These are phyloP conservation scores for Tolypeutes matacus DNA, from an alignment of 2,797 vertebrate species.

Conservation along the genomic window DNA sequence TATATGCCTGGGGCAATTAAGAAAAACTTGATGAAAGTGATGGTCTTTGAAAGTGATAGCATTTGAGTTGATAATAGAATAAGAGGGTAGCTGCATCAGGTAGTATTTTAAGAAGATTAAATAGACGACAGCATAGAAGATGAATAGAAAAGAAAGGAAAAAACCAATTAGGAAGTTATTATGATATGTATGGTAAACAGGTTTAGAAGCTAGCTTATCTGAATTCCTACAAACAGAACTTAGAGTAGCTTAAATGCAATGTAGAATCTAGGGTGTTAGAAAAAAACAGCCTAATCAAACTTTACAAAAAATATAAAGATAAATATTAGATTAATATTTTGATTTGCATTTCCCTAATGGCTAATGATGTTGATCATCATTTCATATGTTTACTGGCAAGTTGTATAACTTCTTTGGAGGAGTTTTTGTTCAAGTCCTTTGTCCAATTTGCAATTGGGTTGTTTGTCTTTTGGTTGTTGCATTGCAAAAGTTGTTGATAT, in stretches of 20 bases:
- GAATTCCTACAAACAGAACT: background rate
- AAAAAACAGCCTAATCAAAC: background rate
- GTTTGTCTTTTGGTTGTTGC: too few species aligned
- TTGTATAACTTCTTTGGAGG: too few species aligned
- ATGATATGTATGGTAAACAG: background rate
- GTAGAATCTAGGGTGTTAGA: background rate
- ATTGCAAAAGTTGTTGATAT: too few species aligned
- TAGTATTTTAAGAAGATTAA: background rate
- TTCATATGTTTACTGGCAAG: too few species aligned
- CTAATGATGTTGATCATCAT: too few species aligned
- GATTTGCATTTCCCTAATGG: background rate
- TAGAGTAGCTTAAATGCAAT: background rate
- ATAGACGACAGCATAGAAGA: background rate
- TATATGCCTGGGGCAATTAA: background rate
- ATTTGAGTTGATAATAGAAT: slow-evolving; percentile 26
- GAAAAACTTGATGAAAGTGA: background rate
- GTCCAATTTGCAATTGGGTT: too few species aligned
- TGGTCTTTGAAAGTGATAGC: background rate
- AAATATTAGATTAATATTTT: background rate
- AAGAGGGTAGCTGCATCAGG: background rate
- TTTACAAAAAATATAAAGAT: background rate
- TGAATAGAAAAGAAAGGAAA: background rate
- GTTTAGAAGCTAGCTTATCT: slow-evolving; percentile 10
- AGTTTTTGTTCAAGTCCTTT: too few species aligned
- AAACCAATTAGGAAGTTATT: background rate